Conservation (phyloP, 2,888 invertebrate species). For the Biston stratarius region DNA sequence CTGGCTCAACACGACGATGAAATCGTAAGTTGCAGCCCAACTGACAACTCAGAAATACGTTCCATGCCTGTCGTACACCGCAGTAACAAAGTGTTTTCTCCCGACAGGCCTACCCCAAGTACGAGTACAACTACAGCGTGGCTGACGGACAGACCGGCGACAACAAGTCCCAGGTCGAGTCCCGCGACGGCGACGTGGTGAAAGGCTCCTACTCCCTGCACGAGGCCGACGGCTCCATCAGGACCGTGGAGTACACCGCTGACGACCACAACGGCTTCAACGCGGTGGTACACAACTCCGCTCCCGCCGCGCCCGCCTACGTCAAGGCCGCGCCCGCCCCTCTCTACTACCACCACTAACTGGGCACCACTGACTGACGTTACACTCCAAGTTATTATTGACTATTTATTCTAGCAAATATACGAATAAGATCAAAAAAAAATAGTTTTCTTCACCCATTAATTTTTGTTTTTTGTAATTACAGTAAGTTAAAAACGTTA, state of each 20-base stretch:
- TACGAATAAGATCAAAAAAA: conserved; percentile 28
- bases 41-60: background rate
- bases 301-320: conserved; percentile 69
- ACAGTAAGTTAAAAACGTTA: too few relatives aligned
- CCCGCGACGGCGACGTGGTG: conserved; percentile 83
- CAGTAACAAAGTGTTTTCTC: conserved; percentile 19
- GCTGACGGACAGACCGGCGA: conserved; percentile 86
- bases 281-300: conserved; percentile 72
- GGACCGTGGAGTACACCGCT: conserved; percentile 84
- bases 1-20: conserved; percentile 43
- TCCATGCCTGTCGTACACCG: background rate
- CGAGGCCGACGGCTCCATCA: conserved; percentile 85
- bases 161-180: conserved; percentile 84
- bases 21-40: conserved; percentile 47
- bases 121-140: conserved; percentile 85
- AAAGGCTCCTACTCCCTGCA: conserved; percentile 84
- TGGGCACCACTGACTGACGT: background rate
- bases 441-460: too few relatives aligned
- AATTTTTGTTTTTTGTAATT: too few relatives aligned
- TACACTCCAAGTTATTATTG: conserved; percentile 44
- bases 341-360: conserved; percentile 68
- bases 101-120: conserved; percentile 74
- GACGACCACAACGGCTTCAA: conserved; percentile 83
- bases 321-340: conserved; percentile 66
- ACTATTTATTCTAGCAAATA: conserved; percentile 60